Conservation (phyloP, 2,113 vertebrate genomes). For the western clawed frog (Xenopus tropicalis) region UCB_Xtro_10.0 CM004445.2:148790501-148791000, state of each 20-base stretch:
- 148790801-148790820: neutral
- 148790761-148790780: neutral
- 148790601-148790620: conserved; percentile 6
- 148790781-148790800: conserved; percentile 5
- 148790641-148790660: conserved; percentile 50
- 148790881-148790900: neutral
- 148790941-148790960: neutral
- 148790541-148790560: neutral
- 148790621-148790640: conserved; percentile 44
- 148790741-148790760: neutral
- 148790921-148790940: neutral
- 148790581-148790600: neutral
- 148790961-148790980: neutral
- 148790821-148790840: conserved; percentile 14
- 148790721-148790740: neutral
- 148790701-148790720: conserved; percentile 7
- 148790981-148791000: too few species aligned
- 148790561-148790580: too few species aligned
- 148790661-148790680: conserved; percentile 31
- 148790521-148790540: neutral
- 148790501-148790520: conserved; percentile 5
- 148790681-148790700: neutral
- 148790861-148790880: neutral
- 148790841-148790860: neutral
- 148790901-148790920: conserved; percentile 4